These are phyloP conservation scores for Phylloscopus trochiloides DNA, from an alignment of 2,113 vertebrate genomes.

Conservation along the genomic window DNA sequence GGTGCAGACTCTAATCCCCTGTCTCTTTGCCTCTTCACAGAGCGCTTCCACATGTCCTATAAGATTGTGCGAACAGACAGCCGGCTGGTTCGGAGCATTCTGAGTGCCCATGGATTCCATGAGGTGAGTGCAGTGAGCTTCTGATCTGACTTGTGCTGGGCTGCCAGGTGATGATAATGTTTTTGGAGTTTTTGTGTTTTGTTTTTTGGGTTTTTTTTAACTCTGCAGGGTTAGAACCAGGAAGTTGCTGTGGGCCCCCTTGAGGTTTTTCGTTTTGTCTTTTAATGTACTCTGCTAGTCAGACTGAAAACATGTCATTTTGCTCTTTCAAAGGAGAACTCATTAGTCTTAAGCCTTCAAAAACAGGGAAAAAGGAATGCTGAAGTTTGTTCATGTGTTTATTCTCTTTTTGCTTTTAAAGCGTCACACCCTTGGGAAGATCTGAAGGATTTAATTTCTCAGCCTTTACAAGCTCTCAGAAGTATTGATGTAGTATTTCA, in stretches of 20 bases:
- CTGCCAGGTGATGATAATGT: background rate
- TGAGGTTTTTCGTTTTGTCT: background rate
- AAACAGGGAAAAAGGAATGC: background rate
- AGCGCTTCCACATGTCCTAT: constrained; percentile 89
- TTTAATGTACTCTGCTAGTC: background rate
- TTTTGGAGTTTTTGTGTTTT: background rate
- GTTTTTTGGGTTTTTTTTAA: background rate
- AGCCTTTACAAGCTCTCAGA: background rate
- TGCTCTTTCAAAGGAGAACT: background rate
- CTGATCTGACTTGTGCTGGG: background rate
- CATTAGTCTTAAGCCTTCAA: background rate
- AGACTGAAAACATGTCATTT: background rate
- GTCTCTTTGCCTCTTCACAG: constrained; percentile 67
- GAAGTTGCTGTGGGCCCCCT: background rate
- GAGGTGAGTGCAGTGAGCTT: constrained; percentile 76
- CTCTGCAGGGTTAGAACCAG: background rate
- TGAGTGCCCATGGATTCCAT: constrained; percentile 91
- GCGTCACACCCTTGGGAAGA: background rate
- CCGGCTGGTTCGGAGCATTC: constrained; percentile 89
- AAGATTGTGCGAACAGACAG: constrained; percentile 97
- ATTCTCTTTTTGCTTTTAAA: background rate
- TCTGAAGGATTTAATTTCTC: background rate
- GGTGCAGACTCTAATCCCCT: background rate
- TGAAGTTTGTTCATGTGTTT: background rate
- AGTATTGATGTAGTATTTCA: background rate